Conservation (phyloP, 2,113 vertebrate species). For the Anthoscopus minutus region DNA sequence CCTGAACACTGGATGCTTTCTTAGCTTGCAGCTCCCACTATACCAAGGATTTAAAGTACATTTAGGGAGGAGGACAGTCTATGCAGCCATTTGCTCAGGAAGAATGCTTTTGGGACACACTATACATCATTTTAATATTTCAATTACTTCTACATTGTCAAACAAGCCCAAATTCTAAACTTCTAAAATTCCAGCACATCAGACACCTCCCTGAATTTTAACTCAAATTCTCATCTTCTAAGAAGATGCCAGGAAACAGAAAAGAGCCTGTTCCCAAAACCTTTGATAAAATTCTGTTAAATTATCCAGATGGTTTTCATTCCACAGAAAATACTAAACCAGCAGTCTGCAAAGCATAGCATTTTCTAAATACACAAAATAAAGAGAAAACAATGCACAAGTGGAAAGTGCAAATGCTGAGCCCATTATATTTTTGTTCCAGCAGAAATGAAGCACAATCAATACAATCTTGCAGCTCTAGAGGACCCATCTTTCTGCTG, state of each 20-base stretch:
- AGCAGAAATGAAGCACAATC: conserved; percentile 32
- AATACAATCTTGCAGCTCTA: conserved; percentile 34
- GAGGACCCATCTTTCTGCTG: background rate
- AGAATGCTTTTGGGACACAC: background rate
- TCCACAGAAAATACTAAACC: conserved; percentile 51
- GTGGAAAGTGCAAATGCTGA: conserved; percentile 55
- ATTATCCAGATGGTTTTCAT: conserved; percentile 60
- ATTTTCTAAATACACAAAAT: conserved; percentile 64
- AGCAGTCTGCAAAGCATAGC: conserved; percentile 45
- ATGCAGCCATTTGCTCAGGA: background rate
- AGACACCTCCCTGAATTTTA: background rate
- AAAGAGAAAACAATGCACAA: conserved; percentile 60
- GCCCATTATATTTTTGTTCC: conserved; percentile 43
- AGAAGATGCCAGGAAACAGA: conserved; percentile 9
- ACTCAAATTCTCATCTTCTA: background rate
- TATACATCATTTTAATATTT: background rate
- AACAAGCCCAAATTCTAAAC: background rate
- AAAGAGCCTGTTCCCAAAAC: background rate
- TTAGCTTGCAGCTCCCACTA: background rate
- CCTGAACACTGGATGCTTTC: background rate
- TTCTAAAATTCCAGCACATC: background rate
- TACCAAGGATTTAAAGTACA: background rate
- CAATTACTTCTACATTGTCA: background rate
- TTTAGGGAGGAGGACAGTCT: background rate
- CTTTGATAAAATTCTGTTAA: conserved; percentile 10